Base-by-base conservation (phyloP, 2,113 vertebrate species). In the Cephalopholis sonnerati region DNA sequence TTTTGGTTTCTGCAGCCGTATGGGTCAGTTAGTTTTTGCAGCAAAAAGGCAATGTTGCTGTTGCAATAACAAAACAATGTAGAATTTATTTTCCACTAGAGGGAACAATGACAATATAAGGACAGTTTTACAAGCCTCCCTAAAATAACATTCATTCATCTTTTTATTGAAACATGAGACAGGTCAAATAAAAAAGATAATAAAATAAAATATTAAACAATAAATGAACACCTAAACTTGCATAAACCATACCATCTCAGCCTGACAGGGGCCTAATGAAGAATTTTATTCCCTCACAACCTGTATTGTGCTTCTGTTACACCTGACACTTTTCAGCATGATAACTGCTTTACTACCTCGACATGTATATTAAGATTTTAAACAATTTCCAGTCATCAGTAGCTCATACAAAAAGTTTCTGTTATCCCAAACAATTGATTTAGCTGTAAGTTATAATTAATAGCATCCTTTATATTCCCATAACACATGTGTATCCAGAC, bases 321-420 rank as follows among this genome's bases (percentile, higher is more conserved):
- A n/a, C n/a, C n/a, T n/a, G n/a, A n/a, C n/a, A n/a, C n/a, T n/a
- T 25, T 59, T 66, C 22, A n/a, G 53, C 36, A 36, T 4, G 36
- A 61, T 1, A 59, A 71, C 10, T 61, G 48, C 65, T 88, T 90
- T 83, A 86, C 84, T 83, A 86, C 81, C 87, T 86, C 86, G 62
- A 83, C 53, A 32, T 74, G 11, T 53, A 67, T 53, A 53, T 50
- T 55, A 71, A 73, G 51, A 81, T 69, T 46, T 69, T 64, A 82
- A 73, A 86, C 20, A 80, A 74, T 66, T 87, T 86, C 77, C 74
- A 85, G 74, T 80, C 63, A 86, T 91, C 85, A 91, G 88, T 91
- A 85, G 89, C 88, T 86, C 63, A 78, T 27, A 79, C 17, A 67
- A 74, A 50, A 36, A n/a, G 2, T 57, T 55, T 62, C 29, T 41